A percentile compares a stretch with the other conserved stretches of the same genome.
Evolutionary conservation across 2,113 vertebrate species (phyloP).

Genomic region (Tenrec ecaudatus): DNA sequence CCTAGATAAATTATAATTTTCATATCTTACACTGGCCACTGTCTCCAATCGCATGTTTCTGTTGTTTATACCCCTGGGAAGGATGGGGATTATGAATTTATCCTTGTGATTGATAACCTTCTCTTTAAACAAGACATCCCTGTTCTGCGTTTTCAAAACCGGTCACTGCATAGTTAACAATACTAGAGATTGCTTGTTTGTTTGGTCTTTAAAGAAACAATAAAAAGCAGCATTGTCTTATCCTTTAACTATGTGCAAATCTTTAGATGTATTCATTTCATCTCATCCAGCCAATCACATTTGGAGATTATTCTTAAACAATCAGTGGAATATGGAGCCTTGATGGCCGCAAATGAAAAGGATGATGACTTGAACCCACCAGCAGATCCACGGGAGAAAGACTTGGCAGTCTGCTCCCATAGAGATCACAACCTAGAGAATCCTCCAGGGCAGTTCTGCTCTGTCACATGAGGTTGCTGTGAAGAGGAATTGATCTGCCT

Average conservation of each 20-base stretch:
- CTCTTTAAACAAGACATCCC: background rate
- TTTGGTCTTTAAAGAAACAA: background rate
- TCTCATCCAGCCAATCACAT: background rate
- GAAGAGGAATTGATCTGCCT: background rate
- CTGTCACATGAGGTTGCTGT: background rate
- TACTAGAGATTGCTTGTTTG: background rate
- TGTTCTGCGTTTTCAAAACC: background rate
- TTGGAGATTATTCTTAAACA: conserved; percentile 4
- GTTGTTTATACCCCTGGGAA: too few relatives aligned
- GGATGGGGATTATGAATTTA: too few relatives aligned
- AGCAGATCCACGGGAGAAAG: background rate
- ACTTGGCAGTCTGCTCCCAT: background rate
- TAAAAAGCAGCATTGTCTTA: background rate
- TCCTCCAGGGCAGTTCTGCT: too few relatives aligned
- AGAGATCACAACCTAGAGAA: background rate
- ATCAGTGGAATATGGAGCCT: background rate
- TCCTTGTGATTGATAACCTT: too few relatives aligned
- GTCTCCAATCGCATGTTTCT: too few relatives aligned
- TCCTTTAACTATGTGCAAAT: background rate
- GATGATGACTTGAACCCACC: background rate
- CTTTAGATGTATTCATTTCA: background rate
- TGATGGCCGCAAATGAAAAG: background rate
- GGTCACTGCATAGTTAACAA: background rate
- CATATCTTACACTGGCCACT: too few relatives aligned
- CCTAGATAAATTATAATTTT: too few relatives aligned